A percentile compares a stretch with the other conserved stretches of the same genome.
Evolutionary conservation across 2,797 vertebrate species (phyloP).

Genomic region (Enteromius trimaculatus): DNA sequence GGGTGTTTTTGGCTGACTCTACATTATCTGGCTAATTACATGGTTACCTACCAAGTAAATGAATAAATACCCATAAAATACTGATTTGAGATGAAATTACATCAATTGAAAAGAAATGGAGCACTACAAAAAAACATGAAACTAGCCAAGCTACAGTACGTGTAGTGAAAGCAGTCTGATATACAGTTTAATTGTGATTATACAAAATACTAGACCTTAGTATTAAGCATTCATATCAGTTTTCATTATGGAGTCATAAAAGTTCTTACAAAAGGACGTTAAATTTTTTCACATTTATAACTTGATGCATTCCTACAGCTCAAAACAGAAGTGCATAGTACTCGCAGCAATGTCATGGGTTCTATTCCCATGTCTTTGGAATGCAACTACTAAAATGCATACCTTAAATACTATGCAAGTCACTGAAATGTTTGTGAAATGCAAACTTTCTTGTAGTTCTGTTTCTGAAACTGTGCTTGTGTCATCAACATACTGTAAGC

Average conservation of each 20-base stretch:
- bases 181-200: neutral
- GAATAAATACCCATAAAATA: neutral
- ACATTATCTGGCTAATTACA: neutral
- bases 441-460: neutral
- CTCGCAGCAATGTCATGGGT: neutral
- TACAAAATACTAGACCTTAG: neutral
- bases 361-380: neutral
- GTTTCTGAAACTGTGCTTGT: neutral
- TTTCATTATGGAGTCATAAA: neutral
- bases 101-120: conserved; percentile 3
- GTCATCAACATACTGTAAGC: neutral
- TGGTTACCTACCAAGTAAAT: neutral
- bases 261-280: neutral
- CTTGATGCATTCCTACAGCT: neutral
- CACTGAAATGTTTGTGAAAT: neutral
- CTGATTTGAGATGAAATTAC: neutral
- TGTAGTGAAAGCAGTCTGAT: neutral
- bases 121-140: neutral
- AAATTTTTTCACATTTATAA: neutral
- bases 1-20: conserved; percentile 15
- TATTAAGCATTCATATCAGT: neutral
- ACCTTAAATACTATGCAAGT: neutral
- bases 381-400: neutral
- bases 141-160: neutral
- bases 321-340: neutral